These are phyloP conservation scores for Micrasema longulum DNA, from an alignment of 1,140 invertebrate genomes.

Conservation along the genomic window DNA sequence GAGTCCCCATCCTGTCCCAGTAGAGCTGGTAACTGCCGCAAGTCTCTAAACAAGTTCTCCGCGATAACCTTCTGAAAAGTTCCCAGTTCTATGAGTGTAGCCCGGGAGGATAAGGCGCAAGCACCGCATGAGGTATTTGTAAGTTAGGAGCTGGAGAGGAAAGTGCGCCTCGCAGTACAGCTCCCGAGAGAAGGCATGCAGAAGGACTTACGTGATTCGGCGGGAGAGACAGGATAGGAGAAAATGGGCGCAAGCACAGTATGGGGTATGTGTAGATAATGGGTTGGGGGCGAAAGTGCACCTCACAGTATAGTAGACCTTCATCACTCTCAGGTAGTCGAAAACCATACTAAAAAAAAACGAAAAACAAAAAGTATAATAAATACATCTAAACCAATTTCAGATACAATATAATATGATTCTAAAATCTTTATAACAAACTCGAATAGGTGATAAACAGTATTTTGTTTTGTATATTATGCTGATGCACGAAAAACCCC, in stretches of 20 bases:
- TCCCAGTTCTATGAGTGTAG: not conserved
- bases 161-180: not conserved
- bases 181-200: no score
- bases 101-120: not conserved
- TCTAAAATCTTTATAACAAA: not conserved
- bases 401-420: not conserved
- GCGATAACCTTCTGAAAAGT: not conserved
- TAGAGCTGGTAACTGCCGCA: not conserved
- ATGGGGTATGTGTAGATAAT: constrained; percentile 63
- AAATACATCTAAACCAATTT: no score
- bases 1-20: not conserved
- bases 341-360: constrained; percentile 57
- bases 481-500: not conserved
- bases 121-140: not conserved
- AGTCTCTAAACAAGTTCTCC: not conserved
- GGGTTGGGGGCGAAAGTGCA: constrained; percentile 61
- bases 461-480: not conserved
- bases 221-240: constrained; percentile 60
- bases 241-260: constrained; percentile 60
- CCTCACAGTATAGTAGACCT: constrained; percentile 59
- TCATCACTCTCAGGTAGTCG: constrained; percentile 61
- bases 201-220: constrained; percentile 56
- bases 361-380: no score
- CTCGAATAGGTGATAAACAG: not conserved
- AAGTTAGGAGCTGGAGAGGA: not conserved